These are phyloP conservation scores for Cichladusa arquata DNA, from an alignment of 2,113 vertebrate genomes.

Conservation along the genomic window DNA sequence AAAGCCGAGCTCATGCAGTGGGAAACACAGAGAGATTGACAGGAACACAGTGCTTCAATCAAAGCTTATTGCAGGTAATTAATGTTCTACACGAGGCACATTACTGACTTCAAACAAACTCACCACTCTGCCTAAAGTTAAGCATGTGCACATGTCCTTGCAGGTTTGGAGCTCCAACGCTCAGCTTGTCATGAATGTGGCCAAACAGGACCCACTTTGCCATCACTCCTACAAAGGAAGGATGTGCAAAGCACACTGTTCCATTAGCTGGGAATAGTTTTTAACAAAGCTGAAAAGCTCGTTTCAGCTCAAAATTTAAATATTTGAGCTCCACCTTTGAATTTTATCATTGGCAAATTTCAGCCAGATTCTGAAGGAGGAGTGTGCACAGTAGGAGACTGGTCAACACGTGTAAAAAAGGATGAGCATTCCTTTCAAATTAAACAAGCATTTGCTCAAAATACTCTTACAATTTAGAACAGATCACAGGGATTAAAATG, in stretches of 20 bases:
- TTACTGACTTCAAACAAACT: slow-evolving; percentile 35
- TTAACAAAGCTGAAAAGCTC: neutral
- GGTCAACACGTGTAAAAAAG: neutral
- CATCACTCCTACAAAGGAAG: neutral
- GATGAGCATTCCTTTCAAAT: neutral
- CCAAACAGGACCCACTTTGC: neutral
- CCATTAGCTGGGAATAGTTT: neutral
- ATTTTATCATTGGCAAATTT: neutral
- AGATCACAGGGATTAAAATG: neutral
- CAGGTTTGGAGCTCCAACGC: neutral
- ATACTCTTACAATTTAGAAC: neutral
- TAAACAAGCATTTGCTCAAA: neutral
- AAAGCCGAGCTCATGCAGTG: neutral
- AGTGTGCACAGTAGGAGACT: neutral
- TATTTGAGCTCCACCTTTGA: neutral
- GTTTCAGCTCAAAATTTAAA: neutral
- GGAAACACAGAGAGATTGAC: neutral
- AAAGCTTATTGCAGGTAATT: slow-evolving; percentile 2
- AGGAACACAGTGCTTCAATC: neutral
- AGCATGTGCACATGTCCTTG: slow-evolving; percentile 31
- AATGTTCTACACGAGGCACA: neutral
- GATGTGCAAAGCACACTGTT: neutral
- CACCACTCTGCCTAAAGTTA: neutral
- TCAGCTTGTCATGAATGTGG: neutral
- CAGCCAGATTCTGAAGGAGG: neutral